Conservation (phyloP, 2,797 vertebrate species). For the Urosaurus nigricauda region DNA sequence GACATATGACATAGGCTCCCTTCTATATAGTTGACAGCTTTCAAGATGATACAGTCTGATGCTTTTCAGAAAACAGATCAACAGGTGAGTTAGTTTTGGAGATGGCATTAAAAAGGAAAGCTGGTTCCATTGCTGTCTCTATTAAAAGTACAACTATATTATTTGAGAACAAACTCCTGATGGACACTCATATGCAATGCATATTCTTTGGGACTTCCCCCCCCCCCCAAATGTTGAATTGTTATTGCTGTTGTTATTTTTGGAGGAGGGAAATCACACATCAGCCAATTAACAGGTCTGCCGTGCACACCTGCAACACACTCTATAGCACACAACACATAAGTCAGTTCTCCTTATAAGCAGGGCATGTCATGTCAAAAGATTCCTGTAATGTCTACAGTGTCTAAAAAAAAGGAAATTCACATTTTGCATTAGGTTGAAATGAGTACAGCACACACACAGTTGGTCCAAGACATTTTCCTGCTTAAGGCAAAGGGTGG, state of each 20-base stretch:
- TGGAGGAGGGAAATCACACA: not conserved
- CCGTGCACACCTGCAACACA: not conserved
- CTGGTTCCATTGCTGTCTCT: not conserved
- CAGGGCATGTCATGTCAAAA: not conserved
- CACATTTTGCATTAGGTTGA: not conserved
- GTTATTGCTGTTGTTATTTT: no score
- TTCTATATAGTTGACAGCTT: not conserved
- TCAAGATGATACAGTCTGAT: not conserved
- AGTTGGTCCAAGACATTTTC: not conserved
- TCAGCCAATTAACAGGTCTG: not conserved
- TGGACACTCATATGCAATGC: not conserved
- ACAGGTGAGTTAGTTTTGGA: not conserved
- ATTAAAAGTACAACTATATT: not conserved
- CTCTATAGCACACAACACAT: no score
- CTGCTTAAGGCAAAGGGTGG: not conserved
- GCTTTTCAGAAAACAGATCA: not conserved
- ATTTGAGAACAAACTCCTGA: not conserved
- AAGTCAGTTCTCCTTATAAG: not conserved
- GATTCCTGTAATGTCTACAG: not conserved
- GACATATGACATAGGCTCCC: conserved; percentile 6
- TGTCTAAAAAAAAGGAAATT: not conserved
- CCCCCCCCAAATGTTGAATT: not conserved
- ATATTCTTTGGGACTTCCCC: not conserved
- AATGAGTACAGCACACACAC: not conserved
- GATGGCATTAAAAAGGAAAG: not conserved